Conservation (phyloP, 2,113 vertebrate genomes). For the Passer domesticus region DNA sequence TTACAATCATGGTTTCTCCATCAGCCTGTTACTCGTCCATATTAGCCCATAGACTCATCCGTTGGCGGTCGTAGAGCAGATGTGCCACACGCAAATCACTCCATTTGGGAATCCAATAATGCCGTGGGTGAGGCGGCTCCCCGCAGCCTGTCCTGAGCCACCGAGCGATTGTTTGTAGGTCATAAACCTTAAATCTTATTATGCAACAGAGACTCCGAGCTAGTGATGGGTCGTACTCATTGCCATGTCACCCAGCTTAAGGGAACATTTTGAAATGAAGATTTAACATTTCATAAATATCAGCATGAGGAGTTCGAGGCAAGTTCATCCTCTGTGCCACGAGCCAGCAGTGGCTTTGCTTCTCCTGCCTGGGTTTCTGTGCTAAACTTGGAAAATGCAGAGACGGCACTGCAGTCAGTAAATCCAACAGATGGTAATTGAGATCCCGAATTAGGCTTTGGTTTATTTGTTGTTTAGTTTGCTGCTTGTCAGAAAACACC, state of each 20-base stretch:
- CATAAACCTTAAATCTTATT: slow-evolving; percentile 34
- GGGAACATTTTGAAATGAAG: background rate
- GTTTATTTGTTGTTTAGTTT: background rate
- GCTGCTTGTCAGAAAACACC: background rate
- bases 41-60: slow-evolving; percentile 58
- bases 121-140: background rate
- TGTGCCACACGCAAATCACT: slow-evolving; percentile 25
- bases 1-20: slow-evolving; percentile 59
- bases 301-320: background rate
- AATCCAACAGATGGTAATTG: background rate
- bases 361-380: background rate
- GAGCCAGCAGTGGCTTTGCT: slow-evolving; percentile 17
- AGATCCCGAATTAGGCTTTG: background rate
- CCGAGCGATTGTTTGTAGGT: background rate
- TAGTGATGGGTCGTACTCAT: background rate
- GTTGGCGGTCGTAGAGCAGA: slow-evolving; percentile 1
- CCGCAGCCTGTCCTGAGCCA: background rate
- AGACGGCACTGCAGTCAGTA: background rate
- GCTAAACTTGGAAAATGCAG: background rate
- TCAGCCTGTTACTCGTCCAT: slow-evolving; percentile 59
- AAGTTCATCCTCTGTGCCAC: background rate
- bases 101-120: background rate
- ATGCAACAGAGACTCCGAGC: background rate
- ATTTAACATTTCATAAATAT: background rate
- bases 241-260: slow-evolving; percentile 40